phyloP scores from a whole-genome alignment of 2,113 vertebrate species.

The Saccopteryx bilineata region DNA sequence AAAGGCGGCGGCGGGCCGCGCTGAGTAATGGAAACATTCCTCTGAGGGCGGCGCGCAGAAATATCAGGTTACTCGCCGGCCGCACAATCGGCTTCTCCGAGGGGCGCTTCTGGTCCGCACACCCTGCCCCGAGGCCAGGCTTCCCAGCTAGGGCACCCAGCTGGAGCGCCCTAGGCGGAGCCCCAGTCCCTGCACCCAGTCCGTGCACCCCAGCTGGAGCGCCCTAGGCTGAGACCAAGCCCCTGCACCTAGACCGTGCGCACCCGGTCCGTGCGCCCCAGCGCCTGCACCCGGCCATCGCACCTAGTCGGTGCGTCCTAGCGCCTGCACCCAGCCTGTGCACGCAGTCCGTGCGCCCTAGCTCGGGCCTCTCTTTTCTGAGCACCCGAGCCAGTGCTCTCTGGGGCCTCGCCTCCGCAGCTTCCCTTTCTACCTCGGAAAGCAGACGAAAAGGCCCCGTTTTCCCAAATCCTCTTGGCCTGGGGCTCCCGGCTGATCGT shows the following conservation, averaged over 20 bases:
- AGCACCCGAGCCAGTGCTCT: background rate
- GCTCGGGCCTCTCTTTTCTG: background rate
- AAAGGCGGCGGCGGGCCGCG: constrained; percentile 87
- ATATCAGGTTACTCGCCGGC: constrained; percentile 81
- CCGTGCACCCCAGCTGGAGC: background rate
- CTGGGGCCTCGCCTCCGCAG: background rate
- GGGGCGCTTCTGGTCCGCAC: background rate
- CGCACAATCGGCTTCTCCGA: constrained; percentile 47
- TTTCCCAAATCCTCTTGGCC: background rate
- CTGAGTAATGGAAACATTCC: constrained; percentile 94
- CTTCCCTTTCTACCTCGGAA: background rate
- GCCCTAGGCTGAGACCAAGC: background rate
- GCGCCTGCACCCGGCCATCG: background rate
- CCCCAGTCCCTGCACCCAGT: background rate
- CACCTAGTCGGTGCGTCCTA: too few relatives aligned
- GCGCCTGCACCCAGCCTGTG: background rate
- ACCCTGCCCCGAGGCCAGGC: too few relatives aligned
- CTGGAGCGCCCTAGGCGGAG: background rate
- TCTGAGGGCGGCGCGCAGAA: constrained; percentile 90
- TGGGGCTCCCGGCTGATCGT: background rate
- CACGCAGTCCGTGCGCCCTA: background rate
- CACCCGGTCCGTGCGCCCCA: background rate
- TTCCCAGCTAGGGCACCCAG: background rate
- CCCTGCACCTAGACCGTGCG: too few relatives aligned
- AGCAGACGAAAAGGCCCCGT: background rate